Percentiles rank a stretch among this genome's conserved stretches.
Evolutionary conservation across 2,113 vertebrate species (phyloP).

Genomic region (Numida meleagris): DNA sequence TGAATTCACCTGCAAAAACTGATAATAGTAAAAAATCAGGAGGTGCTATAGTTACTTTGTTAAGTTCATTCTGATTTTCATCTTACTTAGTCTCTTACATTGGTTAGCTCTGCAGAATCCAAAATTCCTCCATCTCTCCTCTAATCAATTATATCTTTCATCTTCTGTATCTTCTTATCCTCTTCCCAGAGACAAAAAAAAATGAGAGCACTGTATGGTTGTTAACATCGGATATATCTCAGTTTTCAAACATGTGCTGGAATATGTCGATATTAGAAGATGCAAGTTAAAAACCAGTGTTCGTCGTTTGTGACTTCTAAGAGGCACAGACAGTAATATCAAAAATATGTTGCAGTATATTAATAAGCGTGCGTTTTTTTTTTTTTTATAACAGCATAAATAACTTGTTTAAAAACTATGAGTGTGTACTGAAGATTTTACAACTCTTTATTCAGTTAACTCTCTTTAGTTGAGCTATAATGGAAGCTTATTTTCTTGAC

Average conservation of each 20-base stretch:
- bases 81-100: background rate
- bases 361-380: background rate
- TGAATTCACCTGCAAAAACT: background rate
- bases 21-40: background rate
- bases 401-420: background rate
- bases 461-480: background rate
- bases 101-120: background rate
- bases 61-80: background rate
- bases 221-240: rapidly evolving
- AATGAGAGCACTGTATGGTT: background rate
- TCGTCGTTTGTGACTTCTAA: background rate
- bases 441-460: background rate
- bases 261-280: background rate
- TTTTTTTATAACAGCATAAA: background rate
- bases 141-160: background rate
- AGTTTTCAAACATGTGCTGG: background rate
- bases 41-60: background rate
- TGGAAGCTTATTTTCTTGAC: background rate
- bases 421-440: background rate
- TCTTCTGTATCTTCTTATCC: background rate
- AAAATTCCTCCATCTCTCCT: background rate
- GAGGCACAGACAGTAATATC: background rate
- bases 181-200: background rate
- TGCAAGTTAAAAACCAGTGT: background rate
- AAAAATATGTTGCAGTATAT: background rate